phyloP scores from a whole-genome alignment of 2,113 vertebrate species.

The Anseranas semipalmata region DNA sequence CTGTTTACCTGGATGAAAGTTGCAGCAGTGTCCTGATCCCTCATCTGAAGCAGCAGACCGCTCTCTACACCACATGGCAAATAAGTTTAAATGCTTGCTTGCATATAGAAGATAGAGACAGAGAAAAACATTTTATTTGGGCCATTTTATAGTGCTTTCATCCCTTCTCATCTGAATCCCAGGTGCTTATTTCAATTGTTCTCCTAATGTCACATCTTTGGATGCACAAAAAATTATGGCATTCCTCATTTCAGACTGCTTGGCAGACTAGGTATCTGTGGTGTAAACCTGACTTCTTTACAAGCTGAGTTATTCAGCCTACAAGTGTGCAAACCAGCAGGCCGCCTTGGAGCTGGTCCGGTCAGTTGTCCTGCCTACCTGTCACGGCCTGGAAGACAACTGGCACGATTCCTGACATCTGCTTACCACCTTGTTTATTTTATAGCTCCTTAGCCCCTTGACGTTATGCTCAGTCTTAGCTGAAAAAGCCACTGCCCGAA shows the following conservation, averaged over 20 bases:
- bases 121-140: background rate
- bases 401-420: background rate
- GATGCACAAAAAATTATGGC: background rate
- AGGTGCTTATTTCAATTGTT: background rate
- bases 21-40: background rate
- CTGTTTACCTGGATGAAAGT: background rate
- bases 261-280: background rate
- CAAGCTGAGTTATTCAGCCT: background rate
- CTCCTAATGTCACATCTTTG: background rate
- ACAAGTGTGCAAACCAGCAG: background rate
- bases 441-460: background rate
- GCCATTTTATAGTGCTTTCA: background rate
- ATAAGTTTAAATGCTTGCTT: background rate
- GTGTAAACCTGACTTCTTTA: background rate
- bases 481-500: background rate
- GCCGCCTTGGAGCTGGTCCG: background rate
- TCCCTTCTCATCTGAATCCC: background rate
- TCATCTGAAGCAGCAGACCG: background rate
- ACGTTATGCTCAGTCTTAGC: background rate
- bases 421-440: background rate
- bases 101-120: background rate
- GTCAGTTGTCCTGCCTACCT: background rate
- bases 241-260: background rate
- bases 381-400: background rate
- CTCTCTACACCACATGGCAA: background rate